Evolutionary conservation across 2,888 invertebrate species (phyloP), one percentile per base, ranked within the genome.

Genomic region (Brachynemurus nebulosus): DNA sequence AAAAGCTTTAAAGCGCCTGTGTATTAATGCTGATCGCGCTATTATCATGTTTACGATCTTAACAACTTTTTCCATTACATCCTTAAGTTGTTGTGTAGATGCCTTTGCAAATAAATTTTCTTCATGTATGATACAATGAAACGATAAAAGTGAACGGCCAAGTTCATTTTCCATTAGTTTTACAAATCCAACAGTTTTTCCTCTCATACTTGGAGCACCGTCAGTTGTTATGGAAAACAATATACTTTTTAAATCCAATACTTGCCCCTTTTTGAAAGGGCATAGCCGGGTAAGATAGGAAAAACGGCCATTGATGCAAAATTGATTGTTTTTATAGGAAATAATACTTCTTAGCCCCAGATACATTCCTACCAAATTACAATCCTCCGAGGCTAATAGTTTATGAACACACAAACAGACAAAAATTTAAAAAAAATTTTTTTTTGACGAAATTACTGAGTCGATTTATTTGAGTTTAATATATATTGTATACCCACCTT

Each of bases 121-220:
- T 52, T 52, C 47, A 50, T 52, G 50, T 48, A 52, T 52, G 50
- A 52, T 50, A 48, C 48, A 52, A 52, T 52, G 53, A 48, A 53
- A 53, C 42, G 51, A 53, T 50, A 50, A 50, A 49, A 52, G 51
- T 51, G 49, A 44, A 23, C 49, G 41, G 45, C 36, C 46, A 51
- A 52, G 45, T 47, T 48, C 47, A 50, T 49, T 49, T 53, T 53
- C 48, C 45, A 52, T 49, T 46, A 53, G 45, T 50, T 50, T 48
- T 33, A 48, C 51, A 52, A 53, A 46, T 45, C 51, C 52, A 45
- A 50, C 50, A 51, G 34, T 45, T 50, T 48, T 53, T 50, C 48
- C 52, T 49, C 45, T 50, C 48, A 52, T 52, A 47, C 25, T 36
- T 45, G 50, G 50, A 50, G 50, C 52, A 50, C 51, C 52, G 38